phyloP scores from a whole-genome alignment of 2,888 invertebrate species.

The Cyrtodaria siliqua region DNA sequence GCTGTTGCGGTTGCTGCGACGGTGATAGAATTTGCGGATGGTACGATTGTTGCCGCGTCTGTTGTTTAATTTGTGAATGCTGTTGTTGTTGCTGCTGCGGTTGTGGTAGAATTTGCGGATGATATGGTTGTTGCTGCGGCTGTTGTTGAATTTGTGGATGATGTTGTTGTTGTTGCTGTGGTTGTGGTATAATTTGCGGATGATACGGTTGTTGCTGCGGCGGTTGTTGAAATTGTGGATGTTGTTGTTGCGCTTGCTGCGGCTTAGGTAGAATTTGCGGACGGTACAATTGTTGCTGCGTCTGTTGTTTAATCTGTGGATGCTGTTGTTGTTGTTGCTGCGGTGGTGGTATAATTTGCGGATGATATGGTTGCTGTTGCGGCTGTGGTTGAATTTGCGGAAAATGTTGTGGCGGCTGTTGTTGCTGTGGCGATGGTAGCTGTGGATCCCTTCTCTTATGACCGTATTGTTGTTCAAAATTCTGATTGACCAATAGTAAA shows the following conservation, averaged over 20 bases:
- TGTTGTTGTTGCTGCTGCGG: no score
- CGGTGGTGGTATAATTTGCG: neutral
- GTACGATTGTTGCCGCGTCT: neutral
- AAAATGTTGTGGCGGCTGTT: neutral
- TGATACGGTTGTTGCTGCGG: no score
- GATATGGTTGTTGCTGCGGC: no score
- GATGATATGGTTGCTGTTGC: neutral
- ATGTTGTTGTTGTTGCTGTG: no score
- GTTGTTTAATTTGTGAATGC: neutral
- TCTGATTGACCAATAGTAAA: constrained; percentile 37
- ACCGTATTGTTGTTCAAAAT: constrained; percentile 43
- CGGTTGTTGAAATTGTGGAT: no score
- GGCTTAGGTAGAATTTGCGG: no score
- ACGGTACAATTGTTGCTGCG: neutral
- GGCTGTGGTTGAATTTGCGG: neutral
- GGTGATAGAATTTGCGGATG: neutral
- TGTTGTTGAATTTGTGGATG: no score
- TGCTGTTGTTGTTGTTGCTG: neutral
- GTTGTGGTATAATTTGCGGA: no score
- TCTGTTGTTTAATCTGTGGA: no score
- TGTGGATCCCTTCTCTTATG: constrained; percentile 17
- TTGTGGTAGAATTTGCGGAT: no score
- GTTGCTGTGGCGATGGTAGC: neutral
- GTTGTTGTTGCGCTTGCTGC: no score
- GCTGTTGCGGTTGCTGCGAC: constrained; percentile 5